Evolutionary conservation across 2,113 vertebrate species (phyloP).

Genomic region (Neolamprologus devosi): DNA sequence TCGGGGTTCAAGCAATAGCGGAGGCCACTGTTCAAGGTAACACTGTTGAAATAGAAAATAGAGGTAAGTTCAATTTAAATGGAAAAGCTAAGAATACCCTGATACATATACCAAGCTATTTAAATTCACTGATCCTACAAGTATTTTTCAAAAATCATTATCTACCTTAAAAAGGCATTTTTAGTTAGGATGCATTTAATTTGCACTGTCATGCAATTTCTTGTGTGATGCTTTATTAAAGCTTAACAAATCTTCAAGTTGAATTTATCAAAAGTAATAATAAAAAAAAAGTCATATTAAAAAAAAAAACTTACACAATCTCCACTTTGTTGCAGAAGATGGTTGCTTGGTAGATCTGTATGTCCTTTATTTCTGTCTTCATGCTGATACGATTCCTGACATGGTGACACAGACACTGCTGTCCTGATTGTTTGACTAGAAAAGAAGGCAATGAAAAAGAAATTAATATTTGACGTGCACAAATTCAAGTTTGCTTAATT

Average conservation of each 20-base stretch:
- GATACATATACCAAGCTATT: no score
- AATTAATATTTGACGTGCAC: background rate
- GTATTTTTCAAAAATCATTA: background rate
- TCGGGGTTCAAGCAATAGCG: conserved; percentile 52
- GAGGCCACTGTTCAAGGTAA: background rate
- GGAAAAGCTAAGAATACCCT: background rate
- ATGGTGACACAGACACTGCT: conserved; percentile 38
- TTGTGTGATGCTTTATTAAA: background rate
- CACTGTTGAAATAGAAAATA: conserved; percentile 15
- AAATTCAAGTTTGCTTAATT: background rate
- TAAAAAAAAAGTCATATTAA: background rate
- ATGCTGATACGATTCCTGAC: accelerated
- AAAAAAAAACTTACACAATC: conserved; percentile 54
- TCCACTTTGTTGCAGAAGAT: conserved; percentile 48
- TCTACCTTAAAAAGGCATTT: background rate
- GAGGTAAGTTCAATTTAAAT: background rate
- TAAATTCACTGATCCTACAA: no score
- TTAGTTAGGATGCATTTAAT: background rate
- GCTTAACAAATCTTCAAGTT: background rate
- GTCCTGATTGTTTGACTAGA: background rate
- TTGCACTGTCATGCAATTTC: background rate
- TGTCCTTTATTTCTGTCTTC: background rate
- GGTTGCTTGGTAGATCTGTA: conserved; percentile 47
- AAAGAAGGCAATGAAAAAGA: background rate
- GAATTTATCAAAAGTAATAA: background rate